Conservation (phyloP, 2,888 invertebrate species). For the Athrips mouffetella region DNA sequence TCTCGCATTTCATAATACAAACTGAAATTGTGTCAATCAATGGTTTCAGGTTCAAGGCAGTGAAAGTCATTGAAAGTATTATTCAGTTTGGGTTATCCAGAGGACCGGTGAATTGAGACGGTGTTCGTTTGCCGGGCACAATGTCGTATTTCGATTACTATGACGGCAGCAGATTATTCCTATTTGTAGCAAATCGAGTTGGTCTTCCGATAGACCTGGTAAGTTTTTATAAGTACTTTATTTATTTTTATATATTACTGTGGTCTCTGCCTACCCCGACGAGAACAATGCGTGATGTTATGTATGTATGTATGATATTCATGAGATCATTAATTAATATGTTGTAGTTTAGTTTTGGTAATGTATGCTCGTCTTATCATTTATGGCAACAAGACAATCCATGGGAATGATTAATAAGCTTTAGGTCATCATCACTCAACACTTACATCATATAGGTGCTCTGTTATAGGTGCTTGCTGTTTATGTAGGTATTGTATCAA, state of each 20-base stretch:
- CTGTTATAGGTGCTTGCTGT: too few relatives aligned
- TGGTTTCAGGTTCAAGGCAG: conserved; percentile 27
- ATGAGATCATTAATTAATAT: background rate
- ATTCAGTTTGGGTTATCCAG: background rate
- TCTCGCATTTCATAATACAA: conserved; percentile 8
- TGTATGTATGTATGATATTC: too few relatives aligned
- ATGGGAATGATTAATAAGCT: too few relatives aligned
- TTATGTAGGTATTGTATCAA: too few relatives aligned
- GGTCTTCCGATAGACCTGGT: conserved; percentile 90
- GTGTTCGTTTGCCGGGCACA: conserved; percentile 14
- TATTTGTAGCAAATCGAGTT: conserved; percentile 81
- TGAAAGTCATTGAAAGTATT: conserved; percentile 15
- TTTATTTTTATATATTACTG: background rate
- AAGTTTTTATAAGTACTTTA: conserved; percentile 51
- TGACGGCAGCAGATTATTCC: conserved; percentile 84
- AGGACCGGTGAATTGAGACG: conserved; percentile 12
- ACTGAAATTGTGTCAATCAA: conserved; percentile 16
- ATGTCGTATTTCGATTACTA: conserved; percentile 75
- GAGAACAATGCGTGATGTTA: too few relatives aligned
- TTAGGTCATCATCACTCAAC: too few relatives aligned
- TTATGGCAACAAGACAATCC: background rate
- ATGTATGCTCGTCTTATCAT: conserved; percentile 8
- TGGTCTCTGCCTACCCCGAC: too few relatives aligned
- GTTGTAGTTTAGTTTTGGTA: background rate
- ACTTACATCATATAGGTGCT: too few relatives aligned